phyloP scores from a whole-genome alignment of 1,140 invertebrate genomes.

The Drosophila watanabei region DNA sequence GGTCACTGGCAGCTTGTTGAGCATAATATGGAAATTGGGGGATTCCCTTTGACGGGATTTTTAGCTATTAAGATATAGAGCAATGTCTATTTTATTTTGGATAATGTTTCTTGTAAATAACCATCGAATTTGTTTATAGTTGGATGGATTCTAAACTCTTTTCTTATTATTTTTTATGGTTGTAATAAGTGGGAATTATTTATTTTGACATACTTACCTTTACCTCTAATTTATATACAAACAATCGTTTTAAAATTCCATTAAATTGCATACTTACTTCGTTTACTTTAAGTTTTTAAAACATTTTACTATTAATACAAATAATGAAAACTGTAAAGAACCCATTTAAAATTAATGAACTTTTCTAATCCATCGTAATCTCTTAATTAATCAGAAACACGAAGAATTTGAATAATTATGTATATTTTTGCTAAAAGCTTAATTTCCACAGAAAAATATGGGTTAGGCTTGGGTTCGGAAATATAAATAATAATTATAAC shows the following conservation, averaged over 20 bases:
- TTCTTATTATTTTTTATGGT: neutral
- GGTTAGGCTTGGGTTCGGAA: constrained; percentile 22
- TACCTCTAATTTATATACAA: too few relatives aligned
- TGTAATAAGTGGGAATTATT: neutral
- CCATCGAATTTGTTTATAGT: neutral
- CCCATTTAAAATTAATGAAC: too few relatives aligned
- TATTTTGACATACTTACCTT: neutral
- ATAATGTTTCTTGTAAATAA: neutral
- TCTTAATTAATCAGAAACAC: constrained; percentile 6
- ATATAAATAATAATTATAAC: constrained; percentile 72
- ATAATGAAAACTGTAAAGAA: neutral
- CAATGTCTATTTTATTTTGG: neutral
- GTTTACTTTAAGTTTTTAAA: too few relatives aligned
- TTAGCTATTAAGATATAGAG: neutral
- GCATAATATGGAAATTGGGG: neutral
- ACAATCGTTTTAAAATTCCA: too few relatives aligned
- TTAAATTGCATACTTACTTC: too few relatives aligned
- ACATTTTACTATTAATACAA: neutral
- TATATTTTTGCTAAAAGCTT: neutral
- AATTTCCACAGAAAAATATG: constrained; percentile 12
- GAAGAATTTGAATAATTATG: neutral
- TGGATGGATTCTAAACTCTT: neutral
- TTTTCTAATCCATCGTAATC: neutral
- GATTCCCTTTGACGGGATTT: neutral
- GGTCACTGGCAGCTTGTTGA: constrained; percentile 30